Evolutionary conservation across 2,113 vertebrate genomes (phyloP).

Genomic region (Laterallus jamaicensis): DNA sequence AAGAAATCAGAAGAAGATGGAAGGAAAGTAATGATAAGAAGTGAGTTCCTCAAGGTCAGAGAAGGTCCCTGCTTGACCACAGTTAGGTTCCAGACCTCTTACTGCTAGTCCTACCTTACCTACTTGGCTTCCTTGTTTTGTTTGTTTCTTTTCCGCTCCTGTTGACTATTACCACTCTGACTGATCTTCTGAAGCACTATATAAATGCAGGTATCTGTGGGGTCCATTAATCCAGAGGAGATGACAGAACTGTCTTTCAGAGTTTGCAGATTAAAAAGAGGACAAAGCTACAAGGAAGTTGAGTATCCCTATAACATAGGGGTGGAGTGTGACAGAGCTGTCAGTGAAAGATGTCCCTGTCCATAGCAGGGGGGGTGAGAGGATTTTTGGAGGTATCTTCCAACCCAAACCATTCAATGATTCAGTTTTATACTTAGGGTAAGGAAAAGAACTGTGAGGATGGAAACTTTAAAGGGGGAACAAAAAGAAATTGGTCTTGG

Average conservation of each 20-base stretch:
- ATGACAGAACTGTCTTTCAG: not conserved
- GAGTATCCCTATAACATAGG: not conserved
- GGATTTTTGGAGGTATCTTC: not conserved
- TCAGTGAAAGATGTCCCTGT: not conserved
- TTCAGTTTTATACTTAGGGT: not conserved
- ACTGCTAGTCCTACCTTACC: not conserved
- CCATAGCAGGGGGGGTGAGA: fast-evolving
- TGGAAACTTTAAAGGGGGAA: not conserved
- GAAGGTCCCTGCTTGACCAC: not conserved
- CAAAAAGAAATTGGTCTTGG: not conserved
- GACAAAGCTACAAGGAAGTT: not conserved
- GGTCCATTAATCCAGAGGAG: not conserved
- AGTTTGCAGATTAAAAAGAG: not conserved
- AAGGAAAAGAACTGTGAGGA: not conserved
- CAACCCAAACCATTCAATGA: not conserved
- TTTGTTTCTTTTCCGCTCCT: not conserved
- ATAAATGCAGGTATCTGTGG: not conserved
- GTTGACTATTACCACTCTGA: not conserved
- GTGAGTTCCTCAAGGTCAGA: not conserved
- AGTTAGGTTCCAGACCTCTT: not conserved
- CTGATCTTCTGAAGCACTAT: not conserved
- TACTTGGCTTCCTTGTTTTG: not conserved
- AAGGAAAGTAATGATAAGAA: not conserved
- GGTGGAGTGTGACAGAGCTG: not conserved
- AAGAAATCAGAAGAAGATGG: not conserved